A percentile compares a stretch with the other conserved stretches of the same genome.
Evolutionary conservation across 2,113 vertebrate species (phyloP).

Genomic region (Platichthys flesus): DNA sequence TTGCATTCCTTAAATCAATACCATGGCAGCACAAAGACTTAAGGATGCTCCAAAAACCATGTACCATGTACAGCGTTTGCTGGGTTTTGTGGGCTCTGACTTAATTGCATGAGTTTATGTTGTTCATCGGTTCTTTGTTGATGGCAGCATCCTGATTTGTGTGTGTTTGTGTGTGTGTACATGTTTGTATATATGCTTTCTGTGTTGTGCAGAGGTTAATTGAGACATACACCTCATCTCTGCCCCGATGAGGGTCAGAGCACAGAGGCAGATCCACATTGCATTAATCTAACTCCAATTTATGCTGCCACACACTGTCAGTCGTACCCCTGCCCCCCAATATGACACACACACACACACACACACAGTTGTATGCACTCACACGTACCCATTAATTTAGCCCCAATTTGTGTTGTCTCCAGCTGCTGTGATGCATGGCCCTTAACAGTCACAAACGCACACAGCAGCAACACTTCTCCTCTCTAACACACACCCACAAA

Average conservation of each 20-base stretch:
- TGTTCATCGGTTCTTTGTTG: conserved; percentile 5
- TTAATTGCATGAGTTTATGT: conserved; percentile 18
- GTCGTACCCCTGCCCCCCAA: conserved; percentile 48
- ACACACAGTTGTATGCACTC: not conserved
- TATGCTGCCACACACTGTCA: conserved; percentile 80
- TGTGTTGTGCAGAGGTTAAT: conserved; percentile 77
- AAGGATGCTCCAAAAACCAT: too few relatives aligned
- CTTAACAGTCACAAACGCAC: conserved; percentile 12
- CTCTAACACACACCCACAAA: conserved; percentile 25
- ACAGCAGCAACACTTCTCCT: conserved; percentile 13
- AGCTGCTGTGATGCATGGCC: conserved; percentile 59
- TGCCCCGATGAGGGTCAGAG: conserved; percentile 82
- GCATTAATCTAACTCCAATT: conserved; percentile 82
- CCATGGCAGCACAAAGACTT: not conserved
- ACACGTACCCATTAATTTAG: conserved; percentile 72
- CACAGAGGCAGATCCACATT: conserved; percentile 78
- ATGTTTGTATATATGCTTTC: conserved; percentile 64
- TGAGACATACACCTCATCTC: conserved; percentile 81
- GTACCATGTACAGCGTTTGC: too few relatives aligned
- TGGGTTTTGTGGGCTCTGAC: not conserved
- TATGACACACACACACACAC: conserved; percentile 23
- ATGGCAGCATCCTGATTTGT: conserved; percentile 37
- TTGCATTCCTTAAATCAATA: conserved; percentile 17
- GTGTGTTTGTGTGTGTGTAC: conserved; percentile 37
- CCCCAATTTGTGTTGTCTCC: conserved; percentile 77